Percentiles rank a stretch among this genome's conserved stretches.
These are phyloP conservation scores for Euclidia mi DNA, from an alignment of 2,888 invertebrate genomes.

Conservation along the genomic window DNA sequence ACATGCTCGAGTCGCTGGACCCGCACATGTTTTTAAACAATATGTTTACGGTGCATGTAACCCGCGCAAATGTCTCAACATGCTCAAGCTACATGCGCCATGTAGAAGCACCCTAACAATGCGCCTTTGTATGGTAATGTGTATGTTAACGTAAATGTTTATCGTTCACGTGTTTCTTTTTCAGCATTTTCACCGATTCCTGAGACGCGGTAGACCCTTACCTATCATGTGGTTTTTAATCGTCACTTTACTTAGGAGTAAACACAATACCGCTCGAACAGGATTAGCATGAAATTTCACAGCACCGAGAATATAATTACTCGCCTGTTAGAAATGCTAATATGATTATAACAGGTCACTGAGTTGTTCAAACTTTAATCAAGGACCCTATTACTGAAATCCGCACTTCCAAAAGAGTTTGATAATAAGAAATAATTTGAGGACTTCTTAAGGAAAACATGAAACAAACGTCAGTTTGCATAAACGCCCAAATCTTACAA, in stretches of 20 bases:
- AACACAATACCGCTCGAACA: conserved; percentile 16
- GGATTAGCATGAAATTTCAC: conserved; percentile 26
- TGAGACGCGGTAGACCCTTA: conserved; percentile 41
- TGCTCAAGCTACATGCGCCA: too few species aligned
- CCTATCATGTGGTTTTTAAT: conserved; percentile 29
- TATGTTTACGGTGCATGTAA: too few species aligned
- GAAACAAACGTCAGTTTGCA: too few species aligned
- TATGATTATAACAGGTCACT: too few species aligned
- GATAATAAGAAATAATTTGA: conserved; percentile 7
- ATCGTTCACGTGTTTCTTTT: conserved; percentile 18
- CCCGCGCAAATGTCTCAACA: too few species aligned
- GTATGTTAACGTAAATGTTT: conserved; percentile 24
- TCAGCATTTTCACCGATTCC: conserved; percentile 27
- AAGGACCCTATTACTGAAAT: neutral
- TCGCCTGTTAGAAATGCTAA: conserved; percentile 24
- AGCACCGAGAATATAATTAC: conserved; percentile 27
- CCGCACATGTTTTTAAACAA: too few species aligned
- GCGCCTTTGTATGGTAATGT: conserved; percentile 36
- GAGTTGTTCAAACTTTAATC: conserved; percentile 28
- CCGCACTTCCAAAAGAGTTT: conserved; percentile 22
- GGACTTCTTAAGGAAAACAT: neutral
- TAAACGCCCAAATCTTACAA: too few species aligned
- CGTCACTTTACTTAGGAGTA: conserved; percentile 8
- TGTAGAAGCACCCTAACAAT: too few species aligned
- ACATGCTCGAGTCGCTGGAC: too few species aligned